These are phyloP conservation scores for Rafetus swinhoei DNA, from an alignment of 2,113 vertebrate genomes.

Conservation along the genomic window DNA sequence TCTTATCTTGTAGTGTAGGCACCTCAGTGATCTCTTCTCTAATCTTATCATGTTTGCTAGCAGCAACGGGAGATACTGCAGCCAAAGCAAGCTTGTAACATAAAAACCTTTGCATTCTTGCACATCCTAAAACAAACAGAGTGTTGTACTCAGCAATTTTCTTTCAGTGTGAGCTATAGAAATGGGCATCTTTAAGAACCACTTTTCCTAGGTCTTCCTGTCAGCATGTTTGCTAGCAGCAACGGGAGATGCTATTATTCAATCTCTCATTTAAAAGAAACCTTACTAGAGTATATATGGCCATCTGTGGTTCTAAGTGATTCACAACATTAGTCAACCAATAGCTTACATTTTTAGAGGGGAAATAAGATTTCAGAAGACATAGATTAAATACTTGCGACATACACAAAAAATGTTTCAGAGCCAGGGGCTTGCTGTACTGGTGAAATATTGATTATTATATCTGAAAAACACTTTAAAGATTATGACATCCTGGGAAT, in stretches of 20 bases:
- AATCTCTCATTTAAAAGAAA: slow-evolving; percentile 27
- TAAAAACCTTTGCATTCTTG: neutral
- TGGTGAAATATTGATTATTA: slow-evolving; percentile 28
- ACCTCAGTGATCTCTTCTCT: neutral
- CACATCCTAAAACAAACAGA: neutral
- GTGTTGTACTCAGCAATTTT: neutral
- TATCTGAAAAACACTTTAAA: slow-evolving; percentile 3
- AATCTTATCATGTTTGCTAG: neutral
- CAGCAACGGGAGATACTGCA: too few relatives aligned
- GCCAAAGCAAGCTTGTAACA: neutral
- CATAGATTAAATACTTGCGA: neutral
- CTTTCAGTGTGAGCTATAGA: neutral
- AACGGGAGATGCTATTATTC: slow-evolving; percentile 28
- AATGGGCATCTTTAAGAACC: neutral
- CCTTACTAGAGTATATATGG: neutral
- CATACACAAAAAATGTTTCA: neutral
- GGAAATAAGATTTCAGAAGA: slow-evolving; percentile 21
- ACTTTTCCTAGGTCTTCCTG: slow-evolving; percentile 20
- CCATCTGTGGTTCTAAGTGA: slow-evolving; percentile 33
- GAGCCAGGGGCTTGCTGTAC: neutral
- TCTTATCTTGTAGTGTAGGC: too few relatives aligned
- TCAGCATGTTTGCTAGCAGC: slow-evolving; percentile 24
- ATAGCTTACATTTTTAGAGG: neutral
- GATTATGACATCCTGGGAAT: slow-evolving; percentile 1
- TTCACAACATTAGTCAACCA: slow-evolving; percentile 28